Percentiles rank a stretch among this genome's conserved stretches.
Evolutionary conservation across 2,888 invertebrate species (phyloP).

Genomic region (Invenusta paracnida): DNA sequence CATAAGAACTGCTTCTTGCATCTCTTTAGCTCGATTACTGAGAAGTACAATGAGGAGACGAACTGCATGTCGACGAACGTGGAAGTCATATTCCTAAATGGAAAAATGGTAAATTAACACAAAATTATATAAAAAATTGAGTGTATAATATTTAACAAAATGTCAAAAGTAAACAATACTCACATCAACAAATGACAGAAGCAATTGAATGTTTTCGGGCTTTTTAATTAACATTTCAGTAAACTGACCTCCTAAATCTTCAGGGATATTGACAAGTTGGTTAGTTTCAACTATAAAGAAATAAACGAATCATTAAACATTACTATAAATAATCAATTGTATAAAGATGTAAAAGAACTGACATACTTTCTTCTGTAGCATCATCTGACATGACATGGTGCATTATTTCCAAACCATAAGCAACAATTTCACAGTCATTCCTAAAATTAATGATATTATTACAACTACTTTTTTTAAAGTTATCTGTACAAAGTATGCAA

Average conservation of each 20-base stretch:
- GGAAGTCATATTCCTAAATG: conserved; percentile 80
- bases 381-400: conserved; percentile 74
- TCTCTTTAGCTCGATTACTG: conserved; percentile 68
- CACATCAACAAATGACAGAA: conserved; percentile 73
- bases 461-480: not conserved
- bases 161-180: conserved; percentile 4
- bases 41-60: conserved; percentile 81
- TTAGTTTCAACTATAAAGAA: not conserved
- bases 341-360: too few relatives aligned
- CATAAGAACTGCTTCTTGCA: conserved; percentile 63
- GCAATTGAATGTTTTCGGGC: conserved; percentile 74
- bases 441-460: conserved; percentile 33
- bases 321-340: conserved; percentile 48
- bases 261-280: conserved; percentile 47
- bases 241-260: conserved; percentile 66
- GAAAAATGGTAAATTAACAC: not conserved
- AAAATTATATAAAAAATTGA: conserved; percentile 6
- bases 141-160: not conserved
- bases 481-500: not conserved
- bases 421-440: conserved; percentile 62
- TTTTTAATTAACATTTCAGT: conserved; percentile 94
- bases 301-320: not conserved
- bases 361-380: conserved; percentile 55
- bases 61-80: conserved; percentile 82
- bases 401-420: conserved; percentile 83